These are phyloP conservation scores for Halocynthia roretzi DNA, from an alignment of 23 tunicate genomes.

Conservation along the genomic window DNA sequence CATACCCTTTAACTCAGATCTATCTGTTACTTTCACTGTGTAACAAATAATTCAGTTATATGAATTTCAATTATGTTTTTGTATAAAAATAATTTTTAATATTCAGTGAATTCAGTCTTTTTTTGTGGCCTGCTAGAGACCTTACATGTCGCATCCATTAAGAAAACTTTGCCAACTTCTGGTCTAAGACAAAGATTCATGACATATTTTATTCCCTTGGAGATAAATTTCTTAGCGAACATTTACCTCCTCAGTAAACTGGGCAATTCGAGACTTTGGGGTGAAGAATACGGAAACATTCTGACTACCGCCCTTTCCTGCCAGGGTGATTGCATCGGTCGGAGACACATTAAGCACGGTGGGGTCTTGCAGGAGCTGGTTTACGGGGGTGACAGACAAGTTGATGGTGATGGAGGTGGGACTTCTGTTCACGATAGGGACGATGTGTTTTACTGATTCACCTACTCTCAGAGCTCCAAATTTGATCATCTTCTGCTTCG, in stretches of 20 bases:
- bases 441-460: slow-evolving; percentile 55
- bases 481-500: slow-evolving; percentile 60
- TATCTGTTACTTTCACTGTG: no score
- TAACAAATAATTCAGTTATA: no score
- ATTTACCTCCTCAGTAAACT: slow-evolving; percentile 79
- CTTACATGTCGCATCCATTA: no score
- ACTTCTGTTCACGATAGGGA: slow-evolving; percentile 86
- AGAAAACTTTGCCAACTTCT: no score
- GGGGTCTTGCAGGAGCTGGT: slow-evolving; percentile 57
- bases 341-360: slow-evolving; percentile 55
- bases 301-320: slow-evolving; percentile 49
- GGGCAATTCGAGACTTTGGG: slow-evolving; percentile 72
- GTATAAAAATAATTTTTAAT: no score
- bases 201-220: no score
- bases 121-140: no score
- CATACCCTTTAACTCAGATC: no score
- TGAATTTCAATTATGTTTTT: no score
- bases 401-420: slow-evolving; percentile 57
- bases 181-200: no score
- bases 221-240: no score
- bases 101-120: no score
- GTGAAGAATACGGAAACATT: slow-evolving; percentile 68
- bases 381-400: slow-evolving; percentile 62
- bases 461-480: slow-evolving; percentile 89
- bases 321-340: slow-evolving; percentile 56